Percentiles rank a stretch among this genome's conserved stretches.
These are phyloP conservation scores for Diorhabda elongata DNA, from an alignment of 1,140 invertebrate genomes.

Conservation along the genomic window DNA sequence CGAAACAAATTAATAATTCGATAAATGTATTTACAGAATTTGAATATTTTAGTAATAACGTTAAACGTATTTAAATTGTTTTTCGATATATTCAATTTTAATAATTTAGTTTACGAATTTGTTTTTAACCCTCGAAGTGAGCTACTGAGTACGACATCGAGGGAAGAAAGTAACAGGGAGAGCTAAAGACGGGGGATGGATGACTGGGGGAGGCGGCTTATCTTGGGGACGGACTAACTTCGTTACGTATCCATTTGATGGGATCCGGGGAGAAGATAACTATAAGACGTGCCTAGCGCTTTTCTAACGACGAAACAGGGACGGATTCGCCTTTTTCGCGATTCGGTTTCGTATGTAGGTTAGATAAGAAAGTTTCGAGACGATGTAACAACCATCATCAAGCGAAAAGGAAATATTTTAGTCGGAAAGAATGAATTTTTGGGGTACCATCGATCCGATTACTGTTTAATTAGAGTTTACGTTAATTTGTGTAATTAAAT, in stretches of 20 bases:
- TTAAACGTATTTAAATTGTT: too few species aligned
- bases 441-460: constrained; percentile 3
- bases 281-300: constrained; percentile 34
- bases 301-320: constrained; percentile 23
- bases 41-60: too few species aligned
- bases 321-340: background rate
- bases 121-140: too few species aligned
- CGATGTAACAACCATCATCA: too few species aligned
- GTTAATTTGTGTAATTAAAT: constrained; percentile 20
- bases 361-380: too few species aligned
- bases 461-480: constrained; percentile 16
- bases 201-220: constrained; percentile 15
- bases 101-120: too few species aligned
- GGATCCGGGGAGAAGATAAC: constrained; percentile 43
- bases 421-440: background rate
- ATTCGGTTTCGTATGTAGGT: too few species aligned
- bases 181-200: background rate
- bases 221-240: constrained; percentile 46
- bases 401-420: background rate
- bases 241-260: constrained; percentile 55
- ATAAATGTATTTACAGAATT: too few species aligned
- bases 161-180: constrained; percentile 7
- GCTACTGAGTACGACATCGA: background rate
- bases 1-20: too few species aligned
- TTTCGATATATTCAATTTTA: too few species aligned